Evolutionary conservation across 2,797 vertebrate genomes (phyloP).

Genomic region (Zenarchopterus dispar): DNA sequence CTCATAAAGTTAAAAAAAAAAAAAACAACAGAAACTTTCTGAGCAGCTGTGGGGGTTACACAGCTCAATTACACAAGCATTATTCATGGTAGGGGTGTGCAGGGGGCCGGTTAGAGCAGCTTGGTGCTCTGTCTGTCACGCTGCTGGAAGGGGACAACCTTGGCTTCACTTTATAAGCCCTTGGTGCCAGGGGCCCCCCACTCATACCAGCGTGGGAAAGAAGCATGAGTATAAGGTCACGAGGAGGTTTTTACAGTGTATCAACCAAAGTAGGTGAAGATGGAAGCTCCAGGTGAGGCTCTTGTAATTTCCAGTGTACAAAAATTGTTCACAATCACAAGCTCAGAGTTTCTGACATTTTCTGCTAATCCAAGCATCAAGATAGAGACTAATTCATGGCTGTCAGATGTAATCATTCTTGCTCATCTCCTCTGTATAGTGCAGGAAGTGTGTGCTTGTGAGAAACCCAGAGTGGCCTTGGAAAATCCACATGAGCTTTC

Average conservation of each 20-base stretch:
- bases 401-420: neutral
- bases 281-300: conserved; percentile 29
- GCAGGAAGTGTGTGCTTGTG: neutral
- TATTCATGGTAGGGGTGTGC: conserved; percentile 73
- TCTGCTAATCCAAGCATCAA: conserved; percentile 17
- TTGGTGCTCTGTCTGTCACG: conserved; percentile 70
- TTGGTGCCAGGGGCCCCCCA: conserved; percentile 60
- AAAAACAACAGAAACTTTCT: conserved; percentile 61
- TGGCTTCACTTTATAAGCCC: conserved; percentile 65
- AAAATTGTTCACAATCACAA: conserved; percentile 36
- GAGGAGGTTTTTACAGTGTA: conserved; percentile 52
- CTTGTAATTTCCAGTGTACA: conserved; percentile 19
- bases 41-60: conserved; percentile 58
- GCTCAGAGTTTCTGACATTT: conserved; percentile 8
- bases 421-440: neutral
- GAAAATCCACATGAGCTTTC: neutral
- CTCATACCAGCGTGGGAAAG: conserved; percentile 73
- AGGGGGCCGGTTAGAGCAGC: conserved; percentile 32
- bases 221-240: conserved; percentile 50
- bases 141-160: conserved; percentile 63
- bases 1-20: conserved; percentile 55
- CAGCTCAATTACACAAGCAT: conserved; percentile 64
- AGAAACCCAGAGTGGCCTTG: neutral
- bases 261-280: conserved; percentile 55
- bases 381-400: conserved; percentile 19